Base-by-base conservation (phyloP, 1,140 invertebrate genomes). In the Drosophila bipectinata region DNA sequence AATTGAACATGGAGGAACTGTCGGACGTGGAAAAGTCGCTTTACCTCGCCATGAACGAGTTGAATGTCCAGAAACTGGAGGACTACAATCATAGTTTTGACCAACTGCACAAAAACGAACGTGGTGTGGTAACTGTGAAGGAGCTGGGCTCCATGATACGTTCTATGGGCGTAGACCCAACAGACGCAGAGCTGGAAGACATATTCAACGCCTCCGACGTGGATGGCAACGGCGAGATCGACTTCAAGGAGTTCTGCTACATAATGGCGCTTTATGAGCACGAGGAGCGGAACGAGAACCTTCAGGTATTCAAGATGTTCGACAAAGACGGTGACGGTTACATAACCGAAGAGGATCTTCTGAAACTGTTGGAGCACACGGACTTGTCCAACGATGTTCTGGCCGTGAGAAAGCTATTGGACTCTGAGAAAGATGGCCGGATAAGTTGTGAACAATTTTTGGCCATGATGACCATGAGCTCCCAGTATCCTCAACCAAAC, bases 271-370 rank as follows among this genome's bases (percentile, higher is more conserved):
- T 47, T 7, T 75, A 71, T 10, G 64, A 84, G 5, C 66, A 62
- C 15, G 79, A 87, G 32, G 77, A 82, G 21, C 64, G 90, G 12
- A 15, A 12, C 4, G 45, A 48, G 26, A 55, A 90, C 3, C 45
- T 60, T 8, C 55, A 63, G 41, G 72, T 88, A 0, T 92, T 58
- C 92, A 95, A 95, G 87, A 97, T 98, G 61, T 98, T 98, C 87
- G 97, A 98, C 92, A 97, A 97, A 92, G 97, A 98, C 92, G 97
- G 97, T 79, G 97, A 98, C 79, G 98, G 97, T 1, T 94, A 97
- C 90, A 98, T 98, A 91, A 97, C 96, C 2, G 96, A 96, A 4
- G 94, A 95, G 64, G 98, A 99, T 90, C 93, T 99, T 44, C 95
- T 97, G 61, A 96, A 98, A 83, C 97, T 99, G 37, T 98, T 99